These are phyloP conservation scores for Steinernema carpocapsae DNA, from an alignment of 2,888 invertebrate genomes.

Conservation along the genomic window DNA sequence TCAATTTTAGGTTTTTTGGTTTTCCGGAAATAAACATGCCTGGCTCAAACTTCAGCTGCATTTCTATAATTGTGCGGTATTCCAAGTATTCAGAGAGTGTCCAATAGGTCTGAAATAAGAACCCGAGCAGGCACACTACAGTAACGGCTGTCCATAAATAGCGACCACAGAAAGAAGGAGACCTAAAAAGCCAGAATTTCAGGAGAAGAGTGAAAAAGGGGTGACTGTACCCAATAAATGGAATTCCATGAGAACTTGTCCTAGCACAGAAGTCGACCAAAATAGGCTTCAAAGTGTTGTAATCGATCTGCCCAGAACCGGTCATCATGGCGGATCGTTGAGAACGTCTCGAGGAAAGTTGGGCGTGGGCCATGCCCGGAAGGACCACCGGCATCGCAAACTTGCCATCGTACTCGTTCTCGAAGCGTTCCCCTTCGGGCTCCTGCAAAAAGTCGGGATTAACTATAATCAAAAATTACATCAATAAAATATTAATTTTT, in stretches of 20 bases:
- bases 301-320: slow-evolving; percentile 23
- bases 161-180: slow-evolving; percentile 64
- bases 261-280: slow-evolving; percentile 67
- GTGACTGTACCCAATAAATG: slow-evolving; percentile 57
- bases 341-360: slow-evolving; percentile 7
- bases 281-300: slow-evolving; percentile 50
- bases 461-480: no score
- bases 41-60: slow-evolving; percentile 68
- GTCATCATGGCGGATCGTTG: slow-evolving; percentile 15
- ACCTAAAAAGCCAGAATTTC: slow-evolving; percentile 47
- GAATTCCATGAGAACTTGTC: slow-evolving; percentile 67
- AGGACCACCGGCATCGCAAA: slow-evolving; percentile 17
- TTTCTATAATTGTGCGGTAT: slow-evolving; percentile 68
- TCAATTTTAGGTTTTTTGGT: not conserved
- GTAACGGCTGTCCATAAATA: slow-evolving; percentile 60
- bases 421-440: slow-evolving; percentile 22
- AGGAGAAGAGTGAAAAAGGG: no score
- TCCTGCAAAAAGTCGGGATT: not conserved
- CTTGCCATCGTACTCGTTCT: slow-evolving; percentile 33
- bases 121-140: slow-evolving; percentile 52
- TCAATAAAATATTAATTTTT: no score
- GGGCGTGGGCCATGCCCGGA: not conserved
- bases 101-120: slow-evolving; percentile 66
- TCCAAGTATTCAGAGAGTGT: slow-evolving; percentile 67
- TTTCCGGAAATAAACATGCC: slow-evolving; percentile 44